Conservation (phyloP, 2,113 vertebrate species). For the Loxodonta africana region DNA sequence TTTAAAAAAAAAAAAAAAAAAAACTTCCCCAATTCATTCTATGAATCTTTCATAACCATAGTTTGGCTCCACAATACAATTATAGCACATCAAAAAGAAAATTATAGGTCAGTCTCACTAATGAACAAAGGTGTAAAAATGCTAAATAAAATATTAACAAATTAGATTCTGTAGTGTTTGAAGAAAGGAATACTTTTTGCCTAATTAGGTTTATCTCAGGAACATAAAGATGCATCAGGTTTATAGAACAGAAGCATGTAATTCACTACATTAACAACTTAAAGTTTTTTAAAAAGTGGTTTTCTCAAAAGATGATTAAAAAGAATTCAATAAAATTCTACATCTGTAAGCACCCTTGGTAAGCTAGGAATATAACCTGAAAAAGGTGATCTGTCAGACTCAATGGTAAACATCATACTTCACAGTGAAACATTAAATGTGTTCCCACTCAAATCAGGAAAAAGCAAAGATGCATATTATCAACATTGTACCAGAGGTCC, state of each 20-base stretch:
- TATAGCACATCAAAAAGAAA: background rate
- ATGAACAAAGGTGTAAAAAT: background rate
- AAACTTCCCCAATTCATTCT: background rate
- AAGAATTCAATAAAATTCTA: constrained; percentile 34
- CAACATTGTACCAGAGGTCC: too few relatives aligned
- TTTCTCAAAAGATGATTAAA: background rate
- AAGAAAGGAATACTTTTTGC: background rate
- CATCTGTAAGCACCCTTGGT: background rate
- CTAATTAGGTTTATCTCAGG: background rate
- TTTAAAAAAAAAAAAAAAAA: background rate
- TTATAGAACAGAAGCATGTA: background rate
- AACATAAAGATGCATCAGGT: background rate
- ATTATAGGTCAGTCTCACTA: background rate
- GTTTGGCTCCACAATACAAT: background rate
- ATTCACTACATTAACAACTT: background rate
- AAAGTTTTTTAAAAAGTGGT: constrained; percentile 11
- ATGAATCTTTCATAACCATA: background rate
- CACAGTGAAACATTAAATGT: background rate
- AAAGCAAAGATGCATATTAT: background rate
- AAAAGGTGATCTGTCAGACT: background rate
- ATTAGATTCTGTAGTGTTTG: background rate
- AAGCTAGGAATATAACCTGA: background rate
- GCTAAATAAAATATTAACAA: constrained; percentile 21
- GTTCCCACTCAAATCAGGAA: background rate
- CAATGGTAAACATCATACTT: background rate